Percentiles rank a stretch among this genome's conserved stretches.
phyloP scores from a whole-genome alignment of 2,797 vertebrate species.

The Artibeus jamaicensis region DNA sequence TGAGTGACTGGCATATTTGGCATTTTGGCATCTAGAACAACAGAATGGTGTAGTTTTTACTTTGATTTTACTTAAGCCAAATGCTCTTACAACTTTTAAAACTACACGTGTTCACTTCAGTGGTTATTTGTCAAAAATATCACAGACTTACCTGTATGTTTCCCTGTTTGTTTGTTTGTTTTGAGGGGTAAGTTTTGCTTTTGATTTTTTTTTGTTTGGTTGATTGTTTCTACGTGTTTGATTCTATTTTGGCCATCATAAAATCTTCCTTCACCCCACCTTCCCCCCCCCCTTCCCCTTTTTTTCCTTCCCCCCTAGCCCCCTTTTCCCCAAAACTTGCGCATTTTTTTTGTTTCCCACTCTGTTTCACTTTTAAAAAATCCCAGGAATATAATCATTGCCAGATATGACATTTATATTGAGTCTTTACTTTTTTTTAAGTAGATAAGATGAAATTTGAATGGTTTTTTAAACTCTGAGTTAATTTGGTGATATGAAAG shows the following conservation, averaged over 20 bases:
- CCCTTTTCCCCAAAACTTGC: too few relatives aligned
- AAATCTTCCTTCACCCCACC: constrained; percentile 14
- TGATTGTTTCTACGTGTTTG: neutral
- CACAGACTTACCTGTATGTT: neutral
- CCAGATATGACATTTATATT: constrained; percentile 40
- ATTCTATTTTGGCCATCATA: constrained; percentile 2
- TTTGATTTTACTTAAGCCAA: neutral
- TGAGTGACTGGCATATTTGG: neutral
- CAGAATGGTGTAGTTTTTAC: neutral
- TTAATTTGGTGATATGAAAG: constrained; percentile 48
- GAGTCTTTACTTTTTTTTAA: neutral
- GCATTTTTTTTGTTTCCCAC: too few relatives aligned
- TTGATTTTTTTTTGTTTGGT: neutral
- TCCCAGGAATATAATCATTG: constrained; percentile 37
- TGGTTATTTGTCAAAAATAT: neutral
- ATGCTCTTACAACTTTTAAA: neutral
- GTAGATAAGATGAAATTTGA: constrained; percentile 15
- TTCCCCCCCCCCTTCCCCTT: too few relatives aligned
- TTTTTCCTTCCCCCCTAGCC: too few relatives aligned
- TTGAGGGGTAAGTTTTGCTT: neutral
- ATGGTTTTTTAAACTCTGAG: constrained; percentile 44
- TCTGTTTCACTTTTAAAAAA: constrained; percentile 20
- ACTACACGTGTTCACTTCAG: neutral
- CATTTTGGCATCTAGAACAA: neutral
- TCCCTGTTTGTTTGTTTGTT: neutral